These are phyloP conservation scores for Asteroscopus sphinx DNA, from an alignment of 2,888 invertebrate genomes.

Conservation along the genomic window DNA sequence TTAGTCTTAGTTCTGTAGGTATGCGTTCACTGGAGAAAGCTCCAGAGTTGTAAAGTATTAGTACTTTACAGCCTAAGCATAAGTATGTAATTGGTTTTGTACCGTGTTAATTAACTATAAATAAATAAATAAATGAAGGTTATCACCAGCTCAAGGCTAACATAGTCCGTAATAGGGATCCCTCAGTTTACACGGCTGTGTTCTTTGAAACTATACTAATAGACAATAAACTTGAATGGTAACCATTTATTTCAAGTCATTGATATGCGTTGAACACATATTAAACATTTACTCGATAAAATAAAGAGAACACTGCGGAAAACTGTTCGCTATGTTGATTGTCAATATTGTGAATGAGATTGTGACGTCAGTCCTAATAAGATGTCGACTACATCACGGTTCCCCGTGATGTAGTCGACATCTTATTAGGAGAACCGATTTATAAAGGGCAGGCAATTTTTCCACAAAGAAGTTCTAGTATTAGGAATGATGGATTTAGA, in stretches of 20 bases:
- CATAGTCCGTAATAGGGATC: slow-evolving; percentile 38
- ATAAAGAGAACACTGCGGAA: slow-evolving; percentile 26
- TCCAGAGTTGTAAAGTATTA: slow-evolving; percentile 32
- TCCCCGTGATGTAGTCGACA: slow-evolving; percentile 30
- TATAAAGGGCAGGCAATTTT: slow-evolving; percentile 13
- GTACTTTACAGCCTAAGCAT: slow-evolving; percentile 31
- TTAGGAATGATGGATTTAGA: background rate
- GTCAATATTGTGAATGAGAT: slow-evolving; percentile 45
- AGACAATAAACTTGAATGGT: slow-evolving; percentile 35
- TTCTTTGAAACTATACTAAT: slow-evolving; percentile 45
- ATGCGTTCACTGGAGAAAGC: slow-evolving; percentile 32
- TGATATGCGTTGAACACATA: slow-evolving; percentile 36
- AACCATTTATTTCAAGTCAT: slow-evolving; percentile 40
- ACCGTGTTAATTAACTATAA: too few species aligned
- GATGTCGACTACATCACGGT: too few species aligned
- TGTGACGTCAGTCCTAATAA: slow-evolving; percentile 39
- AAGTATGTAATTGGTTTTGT: too few species aligned
- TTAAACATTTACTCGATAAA: slow-evolving; percentile 45
- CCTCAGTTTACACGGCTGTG: slow-evolving; percentile 29
- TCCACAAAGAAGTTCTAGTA: background rate
- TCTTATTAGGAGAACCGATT: slow-evolving; percentile 13
- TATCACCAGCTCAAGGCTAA: slow-evolving; percentile 29
- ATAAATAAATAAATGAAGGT: too few species aligned
- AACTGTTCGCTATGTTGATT: slow-evolving; percentile 39
- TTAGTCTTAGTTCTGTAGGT: slow-evolving; percentile 7